Conservation (phyloP, 1,140 invertebrate species). For the Pseudobourletiella spinata region DNA sequence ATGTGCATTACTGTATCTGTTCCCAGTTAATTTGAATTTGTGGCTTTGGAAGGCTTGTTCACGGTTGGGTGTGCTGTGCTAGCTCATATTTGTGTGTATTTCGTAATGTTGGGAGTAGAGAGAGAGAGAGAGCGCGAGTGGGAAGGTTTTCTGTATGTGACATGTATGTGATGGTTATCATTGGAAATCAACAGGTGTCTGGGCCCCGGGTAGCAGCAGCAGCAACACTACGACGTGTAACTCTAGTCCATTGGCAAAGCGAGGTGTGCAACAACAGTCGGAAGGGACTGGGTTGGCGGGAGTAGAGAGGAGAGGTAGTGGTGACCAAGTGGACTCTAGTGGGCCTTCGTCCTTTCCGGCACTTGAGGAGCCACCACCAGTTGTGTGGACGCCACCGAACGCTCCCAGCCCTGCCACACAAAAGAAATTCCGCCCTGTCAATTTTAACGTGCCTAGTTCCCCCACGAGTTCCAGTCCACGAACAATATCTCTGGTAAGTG, state of each 20-base stretch:
- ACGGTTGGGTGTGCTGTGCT: too few relatives aligned
- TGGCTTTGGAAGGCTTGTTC: too few relatives aligned
- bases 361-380: slow-evolving; percentile 38
- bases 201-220: slow-evolving; percentile 18
- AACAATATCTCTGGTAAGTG: slow-evolving; percentile 24
- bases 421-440: slow-evolving; percentile 63
- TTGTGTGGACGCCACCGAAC: slow-evolving; percentile 65
- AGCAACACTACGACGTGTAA: not conserved
- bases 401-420: slow-evolving; percentile 40
- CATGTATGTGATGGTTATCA: too few relatives aligned
- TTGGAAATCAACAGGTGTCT: slow-evolving; percentile 19
- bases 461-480: slow-evolving; percentile 23
- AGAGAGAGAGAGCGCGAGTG: too few relatives aligned
- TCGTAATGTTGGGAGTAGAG: too few relatives aligned
- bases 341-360: not conserved
- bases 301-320: not conserved
- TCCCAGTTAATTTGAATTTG: too few relatives aligned
- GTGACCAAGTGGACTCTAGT: not conserved
- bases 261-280: too few relatives aligned
- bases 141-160: too few relatives aligned
- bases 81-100: too few relatives aligned
- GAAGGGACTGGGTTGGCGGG: not conserved
- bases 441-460: slow-evolving; percentile 50
- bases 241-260: slow-evolving; percentile 28
- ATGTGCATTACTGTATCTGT: too few relatives aligned